phyloP scores from a whole-genome alignment of 1,140 invertebrate genomes.

The Yoshiicerus persimilis region DNA sequence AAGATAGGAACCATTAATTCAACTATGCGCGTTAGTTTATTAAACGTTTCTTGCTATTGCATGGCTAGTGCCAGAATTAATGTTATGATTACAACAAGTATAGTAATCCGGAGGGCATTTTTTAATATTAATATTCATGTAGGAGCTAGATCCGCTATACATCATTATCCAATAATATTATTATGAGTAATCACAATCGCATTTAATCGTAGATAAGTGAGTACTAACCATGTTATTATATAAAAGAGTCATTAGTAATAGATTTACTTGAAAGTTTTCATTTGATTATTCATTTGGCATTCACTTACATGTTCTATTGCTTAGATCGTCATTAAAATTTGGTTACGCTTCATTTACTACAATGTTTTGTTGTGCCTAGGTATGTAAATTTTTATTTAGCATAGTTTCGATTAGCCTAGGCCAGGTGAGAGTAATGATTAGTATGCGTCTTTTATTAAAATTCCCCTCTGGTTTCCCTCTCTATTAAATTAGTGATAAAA shows the following conservation, averaged over 20 bases:
- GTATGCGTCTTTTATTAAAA: background rate
- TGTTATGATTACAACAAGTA: background rate
- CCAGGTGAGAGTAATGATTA: background rate
- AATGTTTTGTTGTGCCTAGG: background rate
- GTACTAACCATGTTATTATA: background rate
- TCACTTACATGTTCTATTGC: background rate
- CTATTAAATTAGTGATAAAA: background rate
- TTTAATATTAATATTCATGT: background rate
- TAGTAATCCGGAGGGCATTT: constrained; percentile 4
- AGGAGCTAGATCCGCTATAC: too few species aligned
- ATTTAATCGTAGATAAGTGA: background rate
- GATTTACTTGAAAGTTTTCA: background rate
- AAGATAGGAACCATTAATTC: background rate
- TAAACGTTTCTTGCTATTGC: background rate
- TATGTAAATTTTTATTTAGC: background rate
- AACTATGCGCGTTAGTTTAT: background rate
- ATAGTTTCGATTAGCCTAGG: background rate
- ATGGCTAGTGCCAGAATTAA: background rate
- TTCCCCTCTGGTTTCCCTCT: background rate
- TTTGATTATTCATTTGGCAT: background rate
- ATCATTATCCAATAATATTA: background rate
- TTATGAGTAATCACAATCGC: background rate
- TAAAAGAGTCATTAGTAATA: constrained; percentile 6
- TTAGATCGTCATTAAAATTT: background rate
- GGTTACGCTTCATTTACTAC: background rate